Conservation (phyloP, 2,113 vertebrate species). For the Gnathonemus longibarbis region DNA sequence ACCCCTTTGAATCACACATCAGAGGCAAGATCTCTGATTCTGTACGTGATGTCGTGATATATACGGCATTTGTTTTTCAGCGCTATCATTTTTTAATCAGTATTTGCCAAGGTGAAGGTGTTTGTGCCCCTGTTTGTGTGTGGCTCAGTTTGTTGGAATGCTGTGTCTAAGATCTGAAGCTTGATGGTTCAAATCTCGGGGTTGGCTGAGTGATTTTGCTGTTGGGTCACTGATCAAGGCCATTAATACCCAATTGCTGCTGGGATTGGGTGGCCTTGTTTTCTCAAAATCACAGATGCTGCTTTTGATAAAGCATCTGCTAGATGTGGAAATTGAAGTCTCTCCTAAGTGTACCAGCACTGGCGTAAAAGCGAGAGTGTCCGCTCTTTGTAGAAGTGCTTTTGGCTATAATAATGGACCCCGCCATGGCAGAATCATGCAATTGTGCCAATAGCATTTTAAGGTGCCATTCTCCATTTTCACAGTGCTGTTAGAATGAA, state of each 20-base stretch:
- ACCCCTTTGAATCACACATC: not conserved
- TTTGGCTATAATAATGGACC: not conserved
- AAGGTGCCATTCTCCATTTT: not conserved
- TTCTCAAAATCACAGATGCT: not conserved
- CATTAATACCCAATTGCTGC: not conserved
- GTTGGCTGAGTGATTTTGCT: not conserved
- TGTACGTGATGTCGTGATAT: not conserved
- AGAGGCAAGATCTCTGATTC: not conserved
- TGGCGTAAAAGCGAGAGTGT: not conserved
- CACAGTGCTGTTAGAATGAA: not conserved
- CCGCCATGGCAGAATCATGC: not conserved
- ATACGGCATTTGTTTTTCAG: not conserved
- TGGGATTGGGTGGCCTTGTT: not conserved
- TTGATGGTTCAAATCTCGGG: not conserved
- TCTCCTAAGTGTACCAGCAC: not conserved
- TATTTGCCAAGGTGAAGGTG: not conserved
- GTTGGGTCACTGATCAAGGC: not conserved
- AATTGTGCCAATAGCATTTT: not conserved
- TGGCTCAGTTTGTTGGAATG: not conserved
- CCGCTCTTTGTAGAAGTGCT: not conserved
- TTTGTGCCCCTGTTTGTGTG: not conserved
- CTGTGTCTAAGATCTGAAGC: not conserved
- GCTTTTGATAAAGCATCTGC: not conserved
- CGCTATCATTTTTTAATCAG: not conserved
- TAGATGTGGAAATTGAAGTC: not conserved